Evolutionary conservation across 2,797 vertebrate genomes (phyloP).

Genomic region (Coluber constrictor): DNA sequence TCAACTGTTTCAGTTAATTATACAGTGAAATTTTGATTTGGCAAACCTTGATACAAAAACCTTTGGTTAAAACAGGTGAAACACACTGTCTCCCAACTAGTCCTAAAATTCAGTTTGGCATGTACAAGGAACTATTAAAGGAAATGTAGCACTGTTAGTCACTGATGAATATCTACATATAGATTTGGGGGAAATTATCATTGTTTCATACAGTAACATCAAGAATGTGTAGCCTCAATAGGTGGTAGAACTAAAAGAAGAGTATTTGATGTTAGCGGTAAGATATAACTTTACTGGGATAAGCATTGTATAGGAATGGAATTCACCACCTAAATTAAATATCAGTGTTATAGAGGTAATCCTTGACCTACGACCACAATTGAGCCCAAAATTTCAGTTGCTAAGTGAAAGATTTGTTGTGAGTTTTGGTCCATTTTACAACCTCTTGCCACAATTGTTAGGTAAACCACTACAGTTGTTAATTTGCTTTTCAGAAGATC

Average conservation of each 20-base stretch:
- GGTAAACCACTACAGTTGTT: too few species aligned
- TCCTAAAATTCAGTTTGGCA: not conserved
- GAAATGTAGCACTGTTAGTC: not conserved
- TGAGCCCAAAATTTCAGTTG: too few species aligned
- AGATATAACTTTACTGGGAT: not conserved
- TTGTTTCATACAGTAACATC: not conserved
- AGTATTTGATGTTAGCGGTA: not conserved
- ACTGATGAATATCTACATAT: not conserved
- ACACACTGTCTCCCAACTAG: not conserved
- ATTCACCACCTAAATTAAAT: not conserved
- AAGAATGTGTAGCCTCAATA: not conserved
- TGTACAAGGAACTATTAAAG: not conserved
- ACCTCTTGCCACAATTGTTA: too few species aligned
- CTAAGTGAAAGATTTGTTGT: too few species aligned
- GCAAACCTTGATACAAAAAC: not conserved
- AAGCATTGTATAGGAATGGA: not conserved
- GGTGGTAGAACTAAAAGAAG: not conserved
- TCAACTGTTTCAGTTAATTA: not conserved
- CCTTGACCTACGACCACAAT: too few species aligned
- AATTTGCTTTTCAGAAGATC: too few species aligned
- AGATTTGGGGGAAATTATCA: not conserved
- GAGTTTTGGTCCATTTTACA: too few species aligned
- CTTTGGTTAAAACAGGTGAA: not conserved
- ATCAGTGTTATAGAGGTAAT: not conserved
- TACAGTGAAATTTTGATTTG: not conserved